phyloP scores from a whole-genome alignment of 2,888 invertebrate species.

The Heliconius aoede region DNA sequence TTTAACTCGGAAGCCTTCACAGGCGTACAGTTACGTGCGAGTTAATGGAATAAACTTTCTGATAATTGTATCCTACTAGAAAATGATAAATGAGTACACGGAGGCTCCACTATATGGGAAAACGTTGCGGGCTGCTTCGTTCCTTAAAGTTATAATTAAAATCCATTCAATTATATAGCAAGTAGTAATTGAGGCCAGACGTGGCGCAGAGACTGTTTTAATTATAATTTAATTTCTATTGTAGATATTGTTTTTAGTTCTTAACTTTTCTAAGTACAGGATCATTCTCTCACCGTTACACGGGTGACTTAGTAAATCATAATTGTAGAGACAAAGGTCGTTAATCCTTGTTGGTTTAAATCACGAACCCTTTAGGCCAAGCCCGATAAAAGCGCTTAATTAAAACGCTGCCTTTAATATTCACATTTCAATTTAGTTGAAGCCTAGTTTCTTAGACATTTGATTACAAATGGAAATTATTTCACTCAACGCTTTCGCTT shows the following conservation, averaged over 20 bases:
- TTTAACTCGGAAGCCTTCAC: background rate
- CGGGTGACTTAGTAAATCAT: constrained; percentile 71
- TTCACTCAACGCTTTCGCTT: background rate
- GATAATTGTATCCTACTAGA: background rate
- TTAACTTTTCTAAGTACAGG: constrained; percentile 31
- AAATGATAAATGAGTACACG: constrained; percentile 10
- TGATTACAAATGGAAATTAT: constrained; percentile 30
- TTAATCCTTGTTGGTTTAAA: constrained; percentile 73
- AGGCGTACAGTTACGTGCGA: background rate
- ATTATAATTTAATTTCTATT: too few relatives aligned
- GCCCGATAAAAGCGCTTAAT: constrained; percentile 75
- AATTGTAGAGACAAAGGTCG: constrained; percentile 74
- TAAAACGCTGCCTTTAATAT: constrained; percentile 59
- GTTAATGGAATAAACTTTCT: background rate
- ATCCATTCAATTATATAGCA: constrained; percentile 34
- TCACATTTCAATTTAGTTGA: constrained; percentile 45
- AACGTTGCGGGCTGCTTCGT: constrained; percentile 13
- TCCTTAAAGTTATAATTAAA: constrained; percentile 31
- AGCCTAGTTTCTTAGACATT: constrained; percentile 36
- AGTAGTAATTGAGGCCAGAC: too few relatives aligned
- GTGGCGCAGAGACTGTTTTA: too few relatives aligned
- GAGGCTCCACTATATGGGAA: background rate
- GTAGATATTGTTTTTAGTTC: constrained; percentile 30
- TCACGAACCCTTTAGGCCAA: constrained; percentile 71
- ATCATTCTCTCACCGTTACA: constrained; percentile 36